Conservation (phyloP, 35 echinoderm and acorn worm species). For the Ophiothrix spiculata region DNA sequence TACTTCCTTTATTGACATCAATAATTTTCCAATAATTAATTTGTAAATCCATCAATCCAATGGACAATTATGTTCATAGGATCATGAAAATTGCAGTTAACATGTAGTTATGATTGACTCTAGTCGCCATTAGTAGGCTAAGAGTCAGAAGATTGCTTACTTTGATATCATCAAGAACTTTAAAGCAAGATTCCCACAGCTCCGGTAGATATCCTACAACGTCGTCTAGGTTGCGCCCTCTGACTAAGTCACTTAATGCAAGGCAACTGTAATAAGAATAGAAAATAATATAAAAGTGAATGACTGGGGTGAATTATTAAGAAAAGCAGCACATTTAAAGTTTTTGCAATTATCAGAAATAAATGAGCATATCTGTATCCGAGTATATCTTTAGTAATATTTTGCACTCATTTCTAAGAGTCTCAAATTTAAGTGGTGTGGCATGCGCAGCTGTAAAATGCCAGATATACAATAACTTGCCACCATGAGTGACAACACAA, state of each 20-base stretch:
- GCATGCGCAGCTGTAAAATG: background rate
- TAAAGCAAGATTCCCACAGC: conserved; percentile 79
- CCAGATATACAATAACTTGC: no score
- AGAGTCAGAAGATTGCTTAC: no score
- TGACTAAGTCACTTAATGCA: conserved; percentile 76
- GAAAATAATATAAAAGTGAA: background rate
- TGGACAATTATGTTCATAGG: no score
- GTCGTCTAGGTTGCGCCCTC: conserved; percentile 71
- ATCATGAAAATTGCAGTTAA: background rate
- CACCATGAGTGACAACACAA: no score
- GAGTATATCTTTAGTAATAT: background rate
- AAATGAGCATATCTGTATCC: background rate
- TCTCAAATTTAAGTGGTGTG: background rate
- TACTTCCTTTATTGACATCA: no score
- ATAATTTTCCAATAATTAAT: no score
- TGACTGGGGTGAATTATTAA: no score
- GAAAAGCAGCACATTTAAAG: no score
- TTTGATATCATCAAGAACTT: conserved; percentile 93
- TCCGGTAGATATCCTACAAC: conserved; percentile 75
- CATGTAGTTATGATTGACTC: background rate
- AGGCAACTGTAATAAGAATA: conserved; percentile 67
- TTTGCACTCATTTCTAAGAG: background rate
- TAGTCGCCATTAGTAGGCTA: no score
- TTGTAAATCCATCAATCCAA: no score
- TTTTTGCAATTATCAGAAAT: no score